These are phyloP conservation scores for Poeciliopsis infans DNA, from an alignment of 2,797 vertebrate genomes.

Conservation along the genomic window DNA sequence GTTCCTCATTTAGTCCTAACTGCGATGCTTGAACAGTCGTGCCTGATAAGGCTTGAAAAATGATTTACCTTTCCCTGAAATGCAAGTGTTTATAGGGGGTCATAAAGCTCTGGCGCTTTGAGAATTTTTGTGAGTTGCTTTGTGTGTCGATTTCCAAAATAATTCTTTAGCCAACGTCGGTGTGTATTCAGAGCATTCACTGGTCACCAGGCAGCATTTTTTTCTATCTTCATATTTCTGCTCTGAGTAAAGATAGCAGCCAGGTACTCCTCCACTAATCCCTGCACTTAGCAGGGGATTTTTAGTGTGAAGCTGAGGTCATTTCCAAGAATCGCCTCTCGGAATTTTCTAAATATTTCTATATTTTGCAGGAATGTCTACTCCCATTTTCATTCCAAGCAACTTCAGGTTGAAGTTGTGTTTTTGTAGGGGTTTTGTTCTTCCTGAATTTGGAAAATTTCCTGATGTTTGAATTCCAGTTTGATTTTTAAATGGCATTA, in stretches of 20 bases:
- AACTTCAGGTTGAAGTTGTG: neutral
- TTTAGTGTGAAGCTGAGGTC: slow-evolving; percentile 25
- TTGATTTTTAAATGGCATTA: neutral
- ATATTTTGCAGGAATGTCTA: neutral
- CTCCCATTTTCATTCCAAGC: slow-evolving; percentile 15
- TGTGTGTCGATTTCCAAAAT: neutral
- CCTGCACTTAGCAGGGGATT: slow-evolving; percentile 16
- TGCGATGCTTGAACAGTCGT: neutral
- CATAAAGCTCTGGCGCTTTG: neutral
- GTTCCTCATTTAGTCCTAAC: too few relatives aligned
- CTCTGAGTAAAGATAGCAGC: neutral
- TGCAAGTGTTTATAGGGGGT: neutral
- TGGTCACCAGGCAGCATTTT: neutral
- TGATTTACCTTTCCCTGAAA: neutral
- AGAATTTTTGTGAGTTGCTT: neutral
- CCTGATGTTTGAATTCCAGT: neutral
- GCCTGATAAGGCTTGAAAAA: slow-evolving; percentile 1
- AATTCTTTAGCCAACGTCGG: neutral
- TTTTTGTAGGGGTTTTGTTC: neutral
- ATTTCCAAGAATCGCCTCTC: slow-evolving; percentile 26
- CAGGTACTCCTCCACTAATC: slow-evolving; percentile 28
- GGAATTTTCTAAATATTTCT: neutral
- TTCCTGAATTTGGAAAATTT: neutral
- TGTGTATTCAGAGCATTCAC: neutral
- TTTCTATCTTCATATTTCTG: neutral